A percentile compares a stretch with the other conserved stretches of the same genome.
phyloP scores from a whole-genome alignment of 2,113 vertebrate species.

The Crotalus horridus region DNA sequence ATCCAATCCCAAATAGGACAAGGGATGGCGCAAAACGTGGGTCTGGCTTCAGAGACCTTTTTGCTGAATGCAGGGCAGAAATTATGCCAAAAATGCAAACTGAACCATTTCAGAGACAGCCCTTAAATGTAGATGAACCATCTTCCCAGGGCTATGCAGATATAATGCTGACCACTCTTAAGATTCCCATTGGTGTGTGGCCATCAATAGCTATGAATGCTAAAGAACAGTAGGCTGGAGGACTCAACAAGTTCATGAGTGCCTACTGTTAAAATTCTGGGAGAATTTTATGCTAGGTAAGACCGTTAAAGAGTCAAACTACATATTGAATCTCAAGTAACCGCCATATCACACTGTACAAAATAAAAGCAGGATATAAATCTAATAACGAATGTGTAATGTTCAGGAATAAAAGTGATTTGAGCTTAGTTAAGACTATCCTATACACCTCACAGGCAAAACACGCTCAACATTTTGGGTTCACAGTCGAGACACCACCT shows the following conservation, averaged over 20 bases:
- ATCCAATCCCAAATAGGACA: background rate
- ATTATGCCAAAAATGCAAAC: background rate
- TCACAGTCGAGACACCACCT: accelerated
- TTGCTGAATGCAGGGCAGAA: background rate
- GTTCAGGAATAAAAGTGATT: background rate
- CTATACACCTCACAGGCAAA: slow-evolving; percentile 17
- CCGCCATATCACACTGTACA: background rate
- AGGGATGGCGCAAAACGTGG: too few relatives aligned
- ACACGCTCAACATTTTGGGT: background rate
- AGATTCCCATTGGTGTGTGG: background rate
- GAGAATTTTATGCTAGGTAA: background rate
- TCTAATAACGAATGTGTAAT: background rate
- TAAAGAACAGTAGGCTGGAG: background rate
- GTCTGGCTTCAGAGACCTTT: background rate
- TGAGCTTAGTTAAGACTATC: slow-evolving; percentile 32
- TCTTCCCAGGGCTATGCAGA: background rate
- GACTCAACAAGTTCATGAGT: too few relatives aligned
- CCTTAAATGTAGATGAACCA: background rate
- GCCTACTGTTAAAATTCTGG: background rate
- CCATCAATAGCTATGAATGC: background rate
- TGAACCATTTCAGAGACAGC: background rate
- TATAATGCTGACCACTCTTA: background rate
- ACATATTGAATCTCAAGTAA: background rate
- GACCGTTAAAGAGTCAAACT: background rate
- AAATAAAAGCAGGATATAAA: background rate